A percentile compares a stretch with the other conserved stretches of the same genome.
Conservation (phyloP, 2,113 vertebrate genomes). For the Penelope pileata region DNA sequence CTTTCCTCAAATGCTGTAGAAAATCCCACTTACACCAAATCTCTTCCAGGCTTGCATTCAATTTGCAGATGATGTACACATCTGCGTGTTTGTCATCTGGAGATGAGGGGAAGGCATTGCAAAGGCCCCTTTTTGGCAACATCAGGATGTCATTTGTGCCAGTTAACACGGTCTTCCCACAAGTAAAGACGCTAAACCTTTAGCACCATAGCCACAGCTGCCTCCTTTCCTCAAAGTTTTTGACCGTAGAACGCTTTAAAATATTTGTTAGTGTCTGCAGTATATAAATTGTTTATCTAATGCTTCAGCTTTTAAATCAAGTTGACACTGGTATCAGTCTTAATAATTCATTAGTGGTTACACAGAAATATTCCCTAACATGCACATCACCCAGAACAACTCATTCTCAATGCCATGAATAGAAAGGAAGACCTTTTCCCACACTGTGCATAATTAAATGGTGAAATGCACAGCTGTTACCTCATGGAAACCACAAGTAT, state of each 20-base stretch:
- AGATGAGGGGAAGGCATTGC: neutral
- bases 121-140: neutral
- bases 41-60: neutral
- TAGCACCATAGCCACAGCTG: neutral
- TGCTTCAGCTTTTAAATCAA: conserved; percentile 30
- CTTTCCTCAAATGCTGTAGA: neutral
- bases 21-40: neutral
- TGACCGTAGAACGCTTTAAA: neutral
- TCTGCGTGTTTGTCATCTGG: neutral
- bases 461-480: neutral
- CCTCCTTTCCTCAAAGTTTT: neutral
- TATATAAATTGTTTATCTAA: conserved; percentile 3
- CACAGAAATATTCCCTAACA: conserved; percentile 20
- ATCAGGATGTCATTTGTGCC: neutral
- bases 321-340: neutral
- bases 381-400: neutral
- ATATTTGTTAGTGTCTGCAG: neutral
- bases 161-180: neutral
- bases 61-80: neutral
- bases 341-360: neutral
- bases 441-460: neutral
- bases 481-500: neutral
- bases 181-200: neutral
- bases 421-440: conserved; percentile 16
- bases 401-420: neutral